Conservation (phyloP, 2,888 invertebrate genomes). For the Acleris literana region DNA sequence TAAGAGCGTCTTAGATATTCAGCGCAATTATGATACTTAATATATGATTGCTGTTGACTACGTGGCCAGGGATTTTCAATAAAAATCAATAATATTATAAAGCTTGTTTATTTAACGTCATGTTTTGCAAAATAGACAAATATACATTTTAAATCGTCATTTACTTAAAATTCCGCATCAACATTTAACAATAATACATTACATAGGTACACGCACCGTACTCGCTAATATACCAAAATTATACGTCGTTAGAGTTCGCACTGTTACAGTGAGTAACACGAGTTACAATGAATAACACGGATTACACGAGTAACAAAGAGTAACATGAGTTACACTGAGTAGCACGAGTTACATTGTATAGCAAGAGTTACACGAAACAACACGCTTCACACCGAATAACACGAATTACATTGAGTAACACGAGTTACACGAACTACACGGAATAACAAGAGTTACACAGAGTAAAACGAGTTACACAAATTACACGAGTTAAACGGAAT, state of each 20-base stretch:
- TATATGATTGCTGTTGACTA: background rate
- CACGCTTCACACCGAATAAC: too few species aligned
- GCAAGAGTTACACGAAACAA: too few species aligned
- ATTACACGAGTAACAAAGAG: conserved; percentile 9
- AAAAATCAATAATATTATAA: conserved; percentile 62
- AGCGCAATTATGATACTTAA: background rate
- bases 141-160: conserved; percentile 77
- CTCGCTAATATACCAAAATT: conserved; percentile 44
- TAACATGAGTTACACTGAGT: too few species aligned
- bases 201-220: conserved; percentile 66
- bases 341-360: too few species aligned
- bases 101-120: conserved; percentile 83
- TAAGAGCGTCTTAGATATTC: background rate
- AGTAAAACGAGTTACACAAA: too few species aligned
- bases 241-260: conserved; percentile 12
- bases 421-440: background rate
- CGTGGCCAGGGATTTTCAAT: conserved; percentile 26
- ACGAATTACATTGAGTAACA: too few species aligned
- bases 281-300: too few species aligned
- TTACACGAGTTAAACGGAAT: too few species aligned
- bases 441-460: too few species aligned
- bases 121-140: conserved; percentile 84
- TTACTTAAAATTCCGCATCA: conserved; percentile 78
- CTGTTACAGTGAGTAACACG: background rate
- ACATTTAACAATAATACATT: conserved; percentile 79